Evolutionary conservation across 1,140 invertebrate species (phyloP), one percentile per base, ranked within the genome.

Genomic region (Drosophila mojavensis): DNA sequence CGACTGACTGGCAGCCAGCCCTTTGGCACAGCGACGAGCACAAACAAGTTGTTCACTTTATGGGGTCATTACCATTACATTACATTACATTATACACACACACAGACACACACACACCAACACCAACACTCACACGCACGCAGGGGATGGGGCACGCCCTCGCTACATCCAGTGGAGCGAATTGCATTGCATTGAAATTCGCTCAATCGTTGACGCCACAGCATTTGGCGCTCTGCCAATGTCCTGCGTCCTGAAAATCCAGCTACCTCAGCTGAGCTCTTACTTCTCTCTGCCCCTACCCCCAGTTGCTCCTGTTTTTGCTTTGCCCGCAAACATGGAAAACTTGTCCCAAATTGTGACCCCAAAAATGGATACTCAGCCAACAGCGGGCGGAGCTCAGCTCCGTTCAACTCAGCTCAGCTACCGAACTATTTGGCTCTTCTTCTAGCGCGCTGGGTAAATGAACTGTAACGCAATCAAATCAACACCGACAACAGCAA

Each of bases 401-500:
- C 26, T 17, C 17, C 17, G 17, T 17, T 28, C 26, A 28, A 5
- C 26, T 28, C 26, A 28, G 28, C 28, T 4, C 28, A 30, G 28
- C 28, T 30, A 30, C 28, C 28, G 4, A 20, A 48, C 30, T 30
- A 10, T 48, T 47, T 30, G n/a, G 15, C 28, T n/a, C 28, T 60
- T 17, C 58, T 28, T 39, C n/a, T 28, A 11, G 56, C 53, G 53
- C 50, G 30, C 43, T 71, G 84, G 81, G 85, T 90, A 91, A 91
- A 91, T 91, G 88, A 91, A 91, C 88, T 91, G 88, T 91, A 84
- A 81, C 75, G 88, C 88, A 91, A 91, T 91, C 88, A 91, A 91
- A 91, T 85, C 79, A 89, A 84, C 80, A 74, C 73, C 55, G 62
- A 43, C 71, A 76, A 68, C 73, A 81, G 50, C 62, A 60, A 64